Base-by-base conservation (phyloP, 1,140 invertebrate genomes). In the Mercenaria mercenaria region DNA sequence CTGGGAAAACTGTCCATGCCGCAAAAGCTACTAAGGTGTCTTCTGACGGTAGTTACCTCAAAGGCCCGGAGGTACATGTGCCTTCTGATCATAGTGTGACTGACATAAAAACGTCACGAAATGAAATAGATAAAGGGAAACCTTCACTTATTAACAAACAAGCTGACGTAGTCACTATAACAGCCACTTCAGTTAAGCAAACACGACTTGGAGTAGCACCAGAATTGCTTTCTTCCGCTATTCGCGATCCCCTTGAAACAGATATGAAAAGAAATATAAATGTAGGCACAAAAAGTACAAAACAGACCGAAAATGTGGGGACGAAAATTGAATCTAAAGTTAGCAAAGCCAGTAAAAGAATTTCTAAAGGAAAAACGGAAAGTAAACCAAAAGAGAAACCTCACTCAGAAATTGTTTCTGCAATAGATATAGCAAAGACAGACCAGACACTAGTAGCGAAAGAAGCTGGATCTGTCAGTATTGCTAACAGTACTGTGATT, bases 41-140 rank as follows among this genome's bases (percentile, higher is more conserved):
- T 26, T 11, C 26, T 64, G 18, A 59, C 61, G 84, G 81, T n/a
- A 84, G 84, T 77, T 87, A 87, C 32, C 13, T 37, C 23, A 87
- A 87, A 77, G 84, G 84, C 13, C 69, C 69, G 3, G 84, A 87
- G 37, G 26, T 34, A 26, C 23, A n/a, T 39, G 39, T 74, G 20
- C 47, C 41, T 10, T 59, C 69, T 59, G 84, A 61, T 26, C 29
- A 50, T 26, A 87, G 74, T 64, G 56, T 43, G 41, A n/a, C 77
- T 26, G 32, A 87, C 1, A 4, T 74, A 4, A 59, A 43, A 6
- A 2, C 64, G 18, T 26, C 50, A 41, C 13, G 72, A 41, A 50
- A 32, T 10, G 37, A 77, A 41, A 50, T 87, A 8, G 26, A 41
- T 0, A 61, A 18, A 6, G 37, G 47, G 20, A 32, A 20, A 41